These are phyloP conservation scores for Silurus asotus DNA, from an alignment of 2,113 vertebrate genomes.

Conservation along the genomic window DNA sequence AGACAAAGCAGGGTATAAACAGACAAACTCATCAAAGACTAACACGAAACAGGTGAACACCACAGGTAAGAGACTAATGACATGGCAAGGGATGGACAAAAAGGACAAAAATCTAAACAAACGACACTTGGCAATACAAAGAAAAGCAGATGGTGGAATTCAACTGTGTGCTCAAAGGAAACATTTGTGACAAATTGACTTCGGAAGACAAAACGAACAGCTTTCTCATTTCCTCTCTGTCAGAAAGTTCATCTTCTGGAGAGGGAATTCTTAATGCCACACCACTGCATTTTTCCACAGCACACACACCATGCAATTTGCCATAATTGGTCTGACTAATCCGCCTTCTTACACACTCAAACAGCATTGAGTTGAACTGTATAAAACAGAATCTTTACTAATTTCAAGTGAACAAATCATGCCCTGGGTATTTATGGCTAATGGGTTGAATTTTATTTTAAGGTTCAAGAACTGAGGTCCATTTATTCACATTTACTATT, in stretches of 20 bases:
- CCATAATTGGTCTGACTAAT: conserved; percentile 26
- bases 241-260: background rate
- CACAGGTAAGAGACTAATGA: background rate
- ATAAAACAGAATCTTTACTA: conserved; percentile 1
- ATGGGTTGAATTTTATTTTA: conserved; percentile 34
- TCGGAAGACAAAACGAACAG: background rate
- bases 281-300: conserved; percentile 1
- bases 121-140: background rate
- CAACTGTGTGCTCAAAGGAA: background rate
- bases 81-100: background rate
- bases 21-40: background rate
- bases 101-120: background rate
- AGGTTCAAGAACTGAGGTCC: background rate
- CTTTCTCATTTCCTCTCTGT: background rate
- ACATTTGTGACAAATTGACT: background rate
- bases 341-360: conserved; percentile 30
- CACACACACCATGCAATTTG: background rate
- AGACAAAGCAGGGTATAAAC: background rate
- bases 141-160: background rate
- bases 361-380: background rate
- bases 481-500: no score
- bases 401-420: conserved; percentile 30
- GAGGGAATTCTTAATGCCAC: background rate
- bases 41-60: background rate
- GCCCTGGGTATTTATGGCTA: conserved; percentile 49